A percentile compares a stretch with the other conserved stretches of the same genome.
Evolutionary conservation across 2,888 invertebrate genomes (phyloP).

Genomic region (Drosophila kambysellisi): DNA sequence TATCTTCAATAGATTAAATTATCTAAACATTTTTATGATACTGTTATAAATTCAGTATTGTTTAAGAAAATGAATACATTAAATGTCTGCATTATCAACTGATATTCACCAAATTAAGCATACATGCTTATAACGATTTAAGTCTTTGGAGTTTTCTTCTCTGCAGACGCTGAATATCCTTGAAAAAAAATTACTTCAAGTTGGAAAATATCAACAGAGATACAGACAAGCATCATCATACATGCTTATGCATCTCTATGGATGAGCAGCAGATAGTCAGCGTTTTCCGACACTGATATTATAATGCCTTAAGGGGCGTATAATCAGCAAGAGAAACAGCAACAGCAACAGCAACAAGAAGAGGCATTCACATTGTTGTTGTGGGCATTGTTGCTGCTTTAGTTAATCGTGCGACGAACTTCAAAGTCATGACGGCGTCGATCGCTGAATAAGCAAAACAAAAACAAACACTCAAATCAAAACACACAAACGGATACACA

Average conservation of each 20-base stretch:
- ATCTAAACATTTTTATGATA: neutral
- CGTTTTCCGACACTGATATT: constrained; percentile 19
- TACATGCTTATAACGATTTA: neutral
- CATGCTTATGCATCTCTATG: constrained; percentile 5
- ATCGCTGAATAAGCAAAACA: constrained; percentile 50
- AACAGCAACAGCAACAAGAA: neutral
- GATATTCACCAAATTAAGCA: neutral
- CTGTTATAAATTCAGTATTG: neutral
- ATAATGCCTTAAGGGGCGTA: constrained; percentile 48
- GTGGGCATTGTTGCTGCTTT: constrained; percentile 59
- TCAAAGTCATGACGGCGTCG: constrained; percentile 50
- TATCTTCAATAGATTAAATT: neutral
- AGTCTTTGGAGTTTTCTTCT: neutral
- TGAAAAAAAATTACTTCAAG: constrained; percentile 14
- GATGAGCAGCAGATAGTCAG: constrained; percentile 5
- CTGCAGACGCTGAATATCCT: neutral
- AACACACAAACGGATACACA: neutral
- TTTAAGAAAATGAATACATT: neutral
- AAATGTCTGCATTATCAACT: constrained; percentile 6
- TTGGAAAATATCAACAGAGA: constrained; percentile 33
- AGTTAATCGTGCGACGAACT: constrained; percentile 79
- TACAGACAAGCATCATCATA: constrained; percentile 21
- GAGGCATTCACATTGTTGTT: constrained; percentile 53
- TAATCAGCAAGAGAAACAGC: constrained; percentile 43
- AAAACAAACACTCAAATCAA: constrained; percentile 9